Percentiles rank a stretch among this genome's conserved stretches.
Conservation (phyloP, 2,888 invertebrate genomes). For the Balanococcus diminutus region DNA sequence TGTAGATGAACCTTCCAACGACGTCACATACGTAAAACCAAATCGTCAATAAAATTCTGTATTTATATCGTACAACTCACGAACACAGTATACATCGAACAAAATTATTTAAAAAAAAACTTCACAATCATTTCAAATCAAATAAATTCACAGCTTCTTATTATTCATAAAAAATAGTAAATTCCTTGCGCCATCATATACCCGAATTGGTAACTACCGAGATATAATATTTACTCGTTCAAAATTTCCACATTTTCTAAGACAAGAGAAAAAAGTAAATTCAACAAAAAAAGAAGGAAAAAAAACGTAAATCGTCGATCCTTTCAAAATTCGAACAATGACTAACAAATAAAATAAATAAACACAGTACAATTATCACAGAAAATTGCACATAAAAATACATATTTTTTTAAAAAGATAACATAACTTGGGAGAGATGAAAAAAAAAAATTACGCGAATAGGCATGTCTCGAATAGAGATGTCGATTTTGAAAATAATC, state of each 20-base stretch:
- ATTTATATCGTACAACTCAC: conserved; percentile 12
- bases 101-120: neutral
- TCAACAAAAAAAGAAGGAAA: neutral
- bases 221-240: neutral
- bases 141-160: conserved; percentile 16
- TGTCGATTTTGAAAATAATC: neutral
- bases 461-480: neutral
- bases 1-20: neutral
- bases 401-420: neutral
- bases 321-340: conserved; percentile 16
- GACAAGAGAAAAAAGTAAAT: neutral
- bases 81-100: conserved; percentile 2
- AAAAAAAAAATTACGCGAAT: neutral
- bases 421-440: neutral
- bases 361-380: conserved; percentile 55
- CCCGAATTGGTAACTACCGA: conserved; percentile 16
- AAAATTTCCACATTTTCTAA: neutral
- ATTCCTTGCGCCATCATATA: neutral
- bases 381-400: conserved; percentile 49
- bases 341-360: conserved; percentile 37
- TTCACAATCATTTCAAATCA: neutral
- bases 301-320: neutral
- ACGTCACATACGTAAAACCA: neutral
- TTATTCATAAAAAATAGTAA: neutral
- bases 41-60: neutral